phyloP scores from a whole-genome alignment of 2,888 invertebrate genomes.

The Ischnura elegans region DNA sequence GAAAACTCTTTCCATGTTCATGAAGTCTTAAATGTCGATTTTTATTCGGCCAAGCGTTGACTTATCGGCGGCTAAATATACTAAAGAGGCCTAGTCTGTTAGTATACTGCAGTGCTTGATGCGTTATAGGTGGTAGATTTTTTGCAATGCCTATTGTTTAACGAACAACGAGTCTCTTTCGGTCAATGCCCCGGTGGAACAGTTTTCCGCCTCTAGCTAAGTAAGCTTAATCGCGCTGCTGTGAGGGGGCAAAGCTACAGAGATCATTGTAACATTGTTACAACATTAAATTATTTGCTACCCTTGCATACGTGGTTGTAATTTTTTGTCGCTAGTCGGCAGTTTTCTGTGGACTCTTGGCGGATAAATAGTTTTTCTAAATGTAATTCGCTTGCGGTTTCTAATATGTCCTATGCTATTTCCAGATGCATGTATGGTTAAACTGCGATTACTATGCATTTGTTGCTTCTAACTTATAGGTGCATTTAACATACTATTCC shows the following conservation, averaged over 20 bases:
- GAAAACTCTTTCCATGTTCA: neutral
- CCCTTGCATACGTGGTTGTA: neutral
- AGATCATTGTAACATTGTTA: neutral
- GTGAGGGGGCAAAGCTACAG: neutral
- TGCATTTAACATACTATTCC: slow-evolving; percentile 56
- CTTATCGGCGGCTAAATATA: too few relatives aligned
- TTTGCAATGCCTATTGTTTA: neutral
- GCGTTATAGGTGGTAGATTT: neutral
- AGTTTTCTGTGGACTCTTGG: neutral
- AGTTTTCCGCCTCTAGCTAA: neutral
- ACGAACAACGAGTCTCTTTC: neutral
- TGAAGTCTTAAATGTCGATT: neutral
- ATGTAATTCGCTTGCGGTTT: neutral
- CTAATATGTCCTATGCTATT: neutral
- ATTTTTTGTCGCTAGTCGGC: neutral
- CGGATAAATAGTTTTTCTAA: neutral
- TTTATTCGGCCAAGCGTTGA: neutral
- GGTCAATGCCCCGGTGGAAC: neutral
- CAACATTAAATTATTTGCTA: neutral
- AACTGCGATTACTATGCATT: neutral
- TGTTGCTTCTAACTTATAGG: neutral
- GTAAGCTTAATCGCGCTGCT: neutral
- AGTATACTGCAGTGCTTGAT: neutral
- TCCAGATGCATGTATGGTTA: neutral
- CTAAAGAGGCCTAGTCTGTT: neutral